Percentiles rank a stretch among this genome's conserved stretches.
These are phyloP conservation scores for Troides helena DNA, from an alignment of 2,888 invertebrate species.

Conservation along the genomic window DNA sequence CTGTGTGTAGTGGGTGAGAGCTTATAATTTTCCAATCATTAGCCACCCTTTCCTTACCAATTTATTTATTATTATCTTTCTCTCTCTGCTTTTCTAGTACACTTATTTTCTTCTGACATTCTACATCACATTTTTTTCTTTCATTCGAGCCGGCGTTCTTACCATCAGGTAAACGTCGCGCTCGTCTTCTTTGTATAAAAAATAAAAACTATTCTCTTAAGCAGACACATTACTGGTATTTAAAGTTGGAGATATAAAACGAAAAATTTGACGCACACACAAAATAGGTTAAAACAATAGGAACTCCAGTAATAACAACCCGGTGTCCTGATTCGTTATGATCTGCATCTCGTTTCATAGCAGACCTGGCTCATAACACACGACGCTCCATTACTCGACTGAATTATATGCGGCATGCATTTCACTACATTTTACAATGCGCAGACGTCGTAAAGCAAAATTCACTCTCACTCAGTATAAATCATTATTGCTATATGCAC, in stretches of 20 bases:
- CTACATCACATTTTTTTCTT: too few relatives aligned
- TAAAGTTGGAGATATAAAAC: background rate
- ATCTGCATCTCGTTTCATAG: constrained; percentile 53
- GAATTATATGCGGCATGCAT: constrained; percentile 67
- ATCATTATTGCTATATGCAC: constrained; percentile 41
- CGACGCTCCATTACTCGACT: constrained; percentile 69
- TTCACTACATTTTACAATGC: constrained; percentile 68
- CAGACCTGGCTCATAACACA: constrained; percentile 57
- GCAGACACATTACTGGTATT: background rate
- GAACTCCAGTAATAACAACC: constrained; percentile 49
- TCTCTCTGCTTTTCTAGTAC: too few relatives aligned
- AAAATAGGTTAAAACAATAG: constrained; percentile 38
- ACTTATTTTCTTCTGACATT: too few relatives aligned
- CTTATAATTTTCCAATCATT: too few relatives aligned
- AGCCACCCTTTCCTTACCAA: too few relatives aligned
- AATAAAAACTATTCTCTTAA: too few relatives aligned
- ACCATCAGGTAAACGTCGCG: too few relatives aligned
- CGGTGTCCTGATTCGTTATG: constrained; percentile 53
- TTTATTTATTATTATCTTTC: too few relatives aligned
- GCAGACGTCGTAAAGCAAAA: constrained; percentile 66
- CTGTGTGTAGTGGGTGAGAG: too few relatives aligned
- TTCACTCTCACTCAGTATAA: constrained; percentile 45
- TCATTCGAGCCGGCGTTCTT: too few relatives aligned
- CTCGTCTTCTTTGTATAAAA: too few relatives aligned
- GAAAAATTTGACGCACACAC: constrained; percentile 9